Evolutionary conservation across 2,797 vertebrate genomes (phyloP).

Genomic region (Falco peregrinus): DNA sequence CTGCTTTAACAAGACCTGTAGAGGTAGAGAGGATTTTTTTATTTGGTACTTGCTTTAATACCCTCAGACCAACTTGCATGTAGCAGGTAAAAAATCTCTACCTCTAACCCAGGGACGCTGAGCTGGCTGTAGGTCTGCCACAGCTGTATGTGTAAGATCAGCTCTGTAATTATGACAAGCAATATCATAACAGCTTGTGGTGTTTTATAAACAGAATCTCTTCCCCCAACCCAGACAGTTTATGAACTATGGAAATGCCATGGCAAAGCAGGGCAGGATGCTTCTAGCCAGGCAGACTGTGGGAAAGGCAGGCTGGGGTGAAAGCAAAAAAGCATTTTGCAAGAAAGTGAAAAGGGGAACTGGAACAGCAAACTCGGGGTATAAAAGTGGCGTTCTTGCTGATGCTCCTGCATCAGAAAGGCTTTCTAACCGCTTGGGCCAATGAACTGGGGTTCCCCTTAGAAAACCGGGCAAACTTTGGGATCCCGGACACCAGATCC

Average conservation of each 20-base stretch:
- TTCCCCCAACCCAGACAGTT: not conserved
- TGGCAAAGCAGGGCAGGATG: not conserved
- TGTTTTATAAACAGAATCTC: not conserved
- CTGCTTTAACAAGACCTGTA: conserved; percentile 91
- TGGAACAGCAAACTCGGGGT: not conserved
- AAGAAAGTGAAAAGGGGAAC: not conserved
- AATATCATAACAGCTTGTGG: not conserved
- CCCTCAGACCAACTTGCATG: not conserved
- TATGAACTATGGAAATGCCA: not conserved
- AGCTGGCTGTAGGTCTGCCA: not conserved
- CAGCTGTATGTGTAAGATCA: not conserved
- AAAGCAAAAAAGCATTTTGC: not conserved
- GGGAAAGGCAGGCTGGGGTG: not conserved
- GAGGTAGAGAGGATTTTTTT: not conserved
- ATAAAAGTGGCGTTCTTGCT: not conserved
- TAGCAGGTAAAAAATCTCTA: not conserved
- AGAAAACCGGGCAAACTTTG: not conserved
- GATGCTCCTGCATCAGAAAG: not conserved
- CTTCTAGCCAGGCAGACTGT: not conserved
- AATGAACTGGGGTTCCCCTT: not conserved
- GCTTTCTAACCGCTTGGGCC: not conserved
- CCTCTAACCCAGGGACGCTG: not conserved
- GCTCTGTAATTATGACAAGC: not conserved
- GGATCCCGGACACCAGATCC: not conserved
- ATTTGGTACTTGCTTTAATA: not conserved